Base-by-base conservation (phyloP, 2,797 vertebrate species). In the Anas bahamensis region DNA sequence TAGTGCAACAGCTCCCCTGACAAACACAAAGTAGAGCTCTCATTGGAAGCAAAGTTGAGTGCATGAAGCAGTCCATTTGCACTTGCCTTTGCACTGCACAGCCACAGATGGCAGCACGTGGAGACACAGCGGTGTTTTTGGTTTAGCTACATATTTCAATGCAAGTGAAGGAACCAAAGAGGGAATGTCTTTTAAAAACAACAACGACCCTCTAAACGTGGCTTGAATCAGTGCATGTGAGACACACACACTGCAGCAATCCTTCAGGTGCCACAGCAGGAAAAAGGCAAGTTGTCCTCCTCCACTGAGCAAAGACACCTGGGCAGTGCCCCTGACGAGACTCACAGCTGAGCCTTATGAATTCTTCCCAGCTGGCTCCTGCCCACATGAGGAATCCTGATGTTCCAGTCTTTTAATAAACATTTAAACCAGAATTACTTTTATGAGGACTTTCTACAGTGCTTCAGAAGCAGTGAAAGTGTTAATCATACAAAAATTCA, bases 341-440 rank as follows among this genome's bases (percentile, higher is more conserved):
- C 28, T 26, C 6, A 0, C 71, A 55, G 56, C 85, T 94, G 91
- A 91, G 68, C 89, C 85, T 88, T 76, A 31, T 52, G 60, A 35
- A 95, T 82, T 41, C 75, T 69, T 31, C 71, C 71, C 12, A 0
- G 50, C 33, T 64, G 29, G 78, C 88, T 90, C 91, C 91, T 86
- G 82, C 90, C 91, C 83, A 84, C 87, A 78, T 19, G 42, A 88
- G 92, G 87, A 91, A 95, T 94, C 69, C n/a, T 22, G 86, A 73
- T 1, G 1, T 89, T 92, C 74, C 88, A 31, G 79, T 68, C 70
- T 76, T 42, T 42, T 11, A 33, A 35, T 50, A 91, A 72, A 87
- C 3, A 1, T 46, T 66, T 69, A 83, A 64, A 46, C 79, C 79
- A 78, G 61, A 77, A 79, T 35, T 17, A n/a, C n/a, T 57, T 64